Conservation (phyloP, 2,888 invertebrate species). For the Lapara coniferarum region DNA sequence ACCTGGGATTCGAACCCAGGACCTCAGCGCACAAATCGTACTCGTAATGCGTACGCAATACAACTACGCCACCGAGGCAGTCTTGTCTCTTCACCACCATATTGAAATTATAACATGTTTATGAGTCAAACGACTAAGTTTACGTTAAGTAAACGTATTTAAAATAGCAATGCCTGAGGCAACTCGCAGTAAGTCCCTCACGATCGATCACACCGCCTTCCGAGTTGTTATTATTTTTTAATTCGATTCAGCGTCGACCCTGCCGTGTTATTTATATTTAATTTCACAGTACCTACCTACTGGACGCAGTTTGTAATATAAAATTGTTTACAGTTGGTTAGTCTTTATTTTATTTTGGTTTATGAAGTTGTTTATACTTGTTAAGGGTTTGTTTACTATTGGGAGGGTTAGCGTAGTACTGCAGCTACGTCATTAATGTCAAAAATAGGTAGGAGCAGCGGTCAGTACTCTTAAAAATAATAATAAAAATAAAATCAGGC, state of each 20-base stretch:
- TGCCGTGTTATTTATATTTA: conserved; percentile 68
- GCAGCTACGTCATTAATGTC: too few species aligned
- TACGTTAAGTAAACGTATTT: conserved; percentile 22
- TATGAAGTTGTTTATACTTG: background rate
- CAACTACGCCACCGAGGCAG: too few species aligned
- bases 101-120: too few species aligned
- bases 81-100: too few species aligned
- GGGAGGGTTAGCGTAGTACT: background rate
- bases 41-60: too few species aligned
- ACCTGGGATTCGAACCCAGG: too few species aligned
- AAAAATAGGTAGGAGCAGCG: too few species aligned
- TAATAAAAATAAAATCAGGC: too few species aligned
- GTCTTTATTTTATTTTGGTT: background rate
- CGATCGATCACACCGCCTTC: conserved; percentile 40
- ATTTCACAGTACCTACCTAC: conserved; percentile 50
- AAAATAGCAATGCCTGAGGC: conserved; percentile 18
- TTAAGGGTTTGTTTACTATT: background rate
- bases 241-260: conserved; percentile 59
- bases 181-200: conserved; percentile 25
- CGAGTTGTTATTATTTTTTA: conserved; percentile 63
- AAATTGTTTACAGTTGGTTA: background rate
- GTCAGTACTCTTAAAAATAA: too few species aligned
- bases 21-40: too few species aligned
- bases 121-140: background rate
- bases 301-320: too few species aligned